Percentiles rank a stretch among this genome's conserved stretches.
Conservation (phyloP, 2,797 vertebrate genomes). For the Semotilus atromaculatus region DNA sequence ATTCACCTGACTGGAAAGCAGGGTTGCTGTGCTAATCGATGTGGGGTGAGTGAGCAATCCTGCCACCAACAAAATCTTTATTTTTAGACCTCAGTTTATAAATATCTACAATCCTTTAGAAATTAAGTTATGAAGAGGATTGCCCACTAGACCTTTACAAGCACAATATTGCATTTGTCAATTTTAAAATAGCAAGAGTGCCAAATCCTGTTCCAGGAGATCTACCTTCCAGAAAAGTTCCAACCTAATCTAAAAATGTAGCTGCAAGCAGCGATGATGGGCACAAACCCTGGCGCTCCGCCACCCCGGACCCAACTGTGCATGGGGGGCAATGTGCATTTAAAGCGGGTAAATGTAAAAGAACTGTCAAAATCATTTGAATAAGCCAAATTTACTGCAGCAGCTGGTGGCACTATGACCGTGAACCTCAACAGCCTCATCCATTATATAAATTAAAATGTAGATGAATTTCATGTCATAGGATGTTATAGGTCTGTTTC, state of each 20-base stretch:
- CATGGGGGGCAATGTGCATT: no score
- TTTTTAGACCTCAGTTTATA: neutral
- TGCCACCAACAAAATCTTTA: neutral
- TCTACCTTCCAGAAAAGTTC: neutral
- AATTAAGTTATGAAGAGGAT: neutral
- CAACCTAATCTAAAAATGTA: neutral
- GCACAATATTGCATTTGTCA: neutral
- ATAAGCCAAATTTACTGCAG: no score
- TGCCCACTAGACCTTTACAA: neutral
- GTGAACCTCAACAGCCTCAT: no score
- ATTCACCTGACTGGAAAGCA: constrained; percentile 78
- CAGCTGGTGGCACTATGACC: no score
- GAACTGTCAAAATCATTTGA: no score
- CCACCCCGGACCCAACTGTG: no score
- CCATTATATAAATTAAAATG: no score
- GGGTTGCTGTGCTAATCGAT: constrained; percentile 84
- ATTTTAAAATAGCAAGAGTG: neutral
- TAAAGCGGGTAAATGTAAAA: no score
- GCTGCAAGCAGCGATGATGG: neutral
- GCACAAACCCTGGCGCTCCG: no score
- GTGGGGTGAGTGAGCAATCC: constrained; percentile 80
- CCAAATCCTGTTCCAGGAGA: neutral
- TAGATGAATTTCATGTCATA: no score
- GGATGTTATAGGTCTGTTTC: no score
- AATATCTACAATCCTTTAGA: constrained; percentile 7